A percentile compares a stretch with the other conserved stretches of the same genome.
These are phyloP conservation scores for Tipula unca DNA, from an alignment of 2,888 invertebrate genomes.

Conservation along the genomic window DNA sequence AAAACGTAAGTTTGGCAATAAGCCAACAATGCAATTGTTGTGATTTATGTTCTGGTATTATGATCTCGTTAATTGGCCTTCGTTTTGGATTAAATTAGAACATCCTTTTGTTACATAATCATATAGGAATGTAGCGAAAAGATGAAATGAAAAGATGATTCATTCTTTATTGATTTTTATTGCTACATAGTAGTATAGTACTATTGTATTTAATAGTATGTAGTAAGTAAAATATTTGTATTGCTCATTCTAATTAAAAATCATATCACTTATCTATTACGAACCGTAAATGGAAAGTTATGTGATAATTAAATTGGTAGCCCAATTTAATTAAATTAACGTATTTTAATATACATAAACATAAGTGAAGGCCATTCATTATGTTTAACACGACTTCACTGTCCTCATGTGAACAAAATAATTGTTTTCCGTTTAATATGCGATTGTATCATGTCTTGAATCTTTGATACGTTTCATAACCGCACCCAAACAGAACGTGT, in stretches of 20 bases:
- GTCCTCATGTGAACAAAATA: background rate
- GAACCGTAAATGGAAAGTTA: background rate
- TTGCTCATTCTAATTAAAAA: background rate
- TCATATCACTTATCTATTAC: background rate
- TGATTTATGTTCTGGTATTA: background rate
- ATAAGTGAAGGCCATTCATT: background rate
- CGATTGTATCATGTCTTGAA: background rate
- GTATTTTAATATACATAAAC: background rate
- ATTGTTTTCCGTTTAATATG: background rate
- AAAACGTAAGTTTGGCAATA: background rate
- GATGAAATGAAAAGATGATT: background rate
- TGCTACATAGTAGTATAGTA: background rate
- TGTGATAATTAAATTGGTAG: background rate
- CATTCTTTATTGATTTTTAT: background rate
- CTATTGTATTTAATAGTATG: background rate
- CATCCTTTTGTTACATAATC: background rate
- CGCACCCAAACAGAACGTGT: background rate
- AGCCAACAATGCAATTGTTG: background rate
- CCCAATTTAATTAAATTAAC: background rate
- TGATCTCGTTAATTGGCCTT: background rate
- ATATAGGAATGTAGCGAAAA: background rate
- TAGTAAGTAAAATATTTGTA: background rate
- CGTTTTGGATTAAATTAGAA: background rate
- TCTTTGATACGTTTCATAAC: background rate
- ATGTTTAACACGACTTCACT: background rate